Base-by-base conservation (phyloP, 2,113 vertebrate genomes). In the Echinops telfairi region DNA sequence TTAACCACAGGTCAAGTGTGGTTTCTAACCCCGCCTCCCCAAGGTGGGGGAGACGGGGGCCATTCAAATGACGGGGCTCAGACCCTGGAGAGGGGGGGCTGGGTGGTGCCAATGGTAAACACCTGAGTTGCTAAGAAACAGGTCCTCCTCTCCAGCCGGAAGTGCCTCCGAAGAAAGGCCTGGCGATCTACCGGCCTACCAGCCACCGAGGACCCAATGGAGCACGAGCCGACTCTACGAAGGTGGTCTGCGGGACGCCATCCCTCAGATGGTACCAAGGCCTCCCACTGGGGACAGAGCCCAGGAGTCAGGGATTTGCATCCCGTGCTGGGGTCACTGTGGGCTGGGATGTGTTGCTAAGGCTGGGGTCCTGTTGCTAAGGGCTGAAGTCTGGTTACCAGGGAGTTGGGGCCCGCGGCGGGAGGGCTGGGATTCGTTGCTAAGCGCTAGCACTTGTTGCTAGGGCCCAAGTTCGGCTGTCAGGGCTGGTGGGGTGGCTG, bases 271-370 rank as follows among this genome's bases (percentile, higher is more conserved):
- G 17, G 7, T 40, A 40, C 60, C 8, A 19, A 62, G 12, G 60
- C 60, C 60, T 62, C 22, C 60, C 16, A 4, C 70, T 15, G 38
- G 80, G 23, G 15, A 16, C 14, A 19, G 38, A 33, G 40, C 14
- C 20, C 10, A 17, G 31, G 64, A 75, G 16, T 47, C 31, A 29
- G 2, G n/a, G 62, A n/a, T 47, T 40, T 9, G 78, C 25, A 40
- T 7, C 66, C 11, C 0, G 5, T 16, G 27, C 7, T 68, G n/a
- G 19, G 33, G 66, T 91, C 80, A 58, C 81, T 79, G 27, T 20
- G 58, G 80, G 6, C 57, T 84, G n/a, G n/a, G n/a, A 33, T n/a
- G 4, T 22, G 75, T 92, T 92, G 90, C 76, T 57, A 86, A 64
- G 20, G 12, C n/a, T 17, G 71, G 53, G 17, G 22, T 57, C 43